Percentiles rank a stretch among this genome's conserved stretches.
These are phyloP conservation scores for Limnephilus marmoratus DNA, from an alignment of 2,888 invertebrate species.

Conservation along the genomic window DNA sequence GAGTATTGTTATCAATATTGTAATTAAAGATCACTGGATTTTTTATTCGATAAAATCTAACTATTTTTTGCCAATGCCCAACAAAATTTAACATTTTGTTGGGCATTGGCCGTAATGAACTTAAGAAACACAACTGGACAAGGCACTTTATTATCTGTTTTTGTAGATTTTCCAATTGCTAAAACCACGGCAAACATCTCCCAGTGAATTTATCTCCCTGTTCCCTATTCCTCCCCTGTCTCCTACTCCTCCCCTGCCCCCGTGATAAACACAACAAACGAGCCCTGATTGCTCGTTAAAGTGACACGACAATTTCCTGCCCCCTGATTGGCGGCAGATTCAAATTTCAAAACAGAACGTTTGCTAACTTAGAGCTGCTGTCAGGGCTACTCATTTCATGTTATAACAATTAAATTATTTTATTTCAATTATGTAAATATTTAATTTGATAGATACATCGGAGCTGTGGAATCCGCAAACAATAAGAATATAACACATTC, in stretches of 20 bases:
- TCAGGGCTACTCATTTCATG: neutral
- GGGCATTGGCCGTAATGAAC: no score
- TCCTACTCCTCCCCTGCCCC: neutral
- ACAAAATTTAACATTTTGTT: no score
- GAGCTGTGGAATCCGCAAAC: no score
- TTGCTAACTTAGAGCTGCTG: slow-evolving; percentile 20
- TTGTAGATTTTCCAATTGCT: neutral
- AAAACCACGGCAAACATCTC: neutral
- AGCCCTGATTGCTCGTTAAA: slow-evolving; percentile 59
- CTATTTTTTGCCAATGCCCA: no score
- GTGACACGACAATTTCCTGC: slow-evolving; percentile 53
- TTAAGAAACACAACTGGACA: no score
- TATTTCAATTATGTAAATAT: no score
- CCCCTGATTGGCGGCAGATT: slow-evolving; percentile 44
- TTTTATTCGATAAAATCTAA: no score
- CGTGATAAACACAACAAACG: slow-evolving; percentile 40
- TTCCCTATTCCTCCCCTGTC: neutral
- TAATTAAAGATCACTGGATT: no score
- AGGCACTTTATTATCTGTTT: neutral
- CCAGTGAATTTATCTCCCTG: neutral
- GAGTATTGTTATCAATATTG: no score
- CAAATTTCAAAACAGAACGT: slow-evolving; percentile 42
- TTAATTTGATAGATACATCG: no score
- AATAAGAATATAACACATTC: no score
- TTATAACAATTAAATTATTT: no score